Evolutionary conservation across 2,888 invertebrate genomes (phyloP), one percentile per base, ranked within the genome.

Genomic region (Amphiduros pacificus): DNA sequence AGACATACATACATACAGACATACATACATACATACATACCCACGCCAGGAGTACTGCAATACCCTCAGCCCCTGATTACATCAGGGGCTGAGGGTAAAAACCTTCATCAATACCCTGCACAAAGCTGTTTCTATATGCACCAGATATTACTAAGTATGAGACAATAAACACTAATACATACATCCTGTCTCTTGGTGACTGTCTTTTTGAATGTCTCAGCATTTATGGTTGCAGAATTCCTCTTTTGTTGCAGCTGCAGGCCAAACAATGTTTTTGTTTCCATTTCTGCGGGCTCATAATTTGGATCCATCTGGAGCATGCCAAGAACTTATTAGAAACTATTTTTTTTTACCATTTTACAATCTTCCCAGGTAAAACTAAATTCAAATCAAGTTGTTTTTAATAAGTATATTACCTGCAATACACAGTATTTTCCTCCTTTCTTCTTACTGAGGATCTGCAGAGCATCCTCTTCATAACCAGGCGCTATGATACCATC

Each of bases 401-500:
- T n/a, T n/a, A n/a, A n/a, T n/a, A 36, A 36, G 17, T 36, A 36
- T 36, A 36, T 59, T 65, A 86, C 86, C 87, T 92, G 88, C 41
- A 98, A 84, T 24, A 98, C 87, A 75, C 95, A 96, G 79, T 97
- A 98, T 53, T 84, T 87, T 17, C 97, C 97, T 64, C 90, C 91
- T 82, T 99, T 99, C 86, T 99, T 99, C 83, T 95, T 96, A 76
- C 89, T 91, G 48, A 99, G 83, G 31, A 97, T 85, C 64, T 89
- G 88, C 41, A 98, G 82, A 1, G 98, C 98, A 71, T 90, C 91
- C 0, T 87, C 84, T 0, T 89, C 86, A 80, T 94, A 99, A 0
- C 91, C 93, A 0, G 98, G 97, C 0, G 98, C 98, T 72, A 99
- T 91, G 53, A 99, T 90, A n/a, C 98, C 98, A 83, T 99, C 98